Evolutionary conservation across 2,113 vertebrate species (phyloP).

Genomic region (Pelodiscus sinensis): DNA sequence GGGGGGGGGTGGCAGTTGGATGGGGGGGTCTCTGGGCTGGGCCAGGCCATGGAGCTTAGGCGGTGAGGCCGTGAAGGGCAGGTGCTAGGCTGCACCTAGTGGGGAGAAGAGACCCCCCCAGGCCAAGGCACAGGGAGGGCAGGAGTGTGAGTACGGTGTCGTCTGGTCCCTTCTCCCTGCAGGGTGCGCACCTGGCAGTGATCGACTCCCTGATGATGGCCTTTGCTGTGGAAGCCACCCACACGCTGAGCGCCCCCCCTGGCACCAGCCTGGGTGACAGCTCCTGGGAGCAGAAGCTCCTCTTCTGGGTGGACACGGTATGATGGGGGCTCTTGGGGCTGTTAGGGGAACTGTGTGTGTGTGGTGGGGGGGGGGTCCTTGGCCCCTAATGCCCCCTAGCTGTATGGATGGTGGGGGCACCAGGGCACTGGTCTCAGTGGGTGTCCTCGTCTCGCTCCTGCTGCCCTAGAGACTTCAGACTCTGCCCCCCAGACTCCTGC

Average conservation of each 20-base stretch:
- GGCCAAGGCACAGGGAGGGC: too few species aligned
- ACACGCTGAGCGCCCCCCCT: slow-evolving; percentile 70
- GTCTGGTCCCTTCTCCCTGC: too few species aligned
- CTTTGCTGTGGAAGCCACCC: slow-evolving; percentile 85
- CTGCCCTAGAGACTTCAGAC: not conserved
- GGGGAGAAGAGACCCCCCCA: too few species aligned
- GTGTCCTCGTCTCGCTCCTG: not conserved
- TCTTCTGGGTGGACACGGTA: slow-evolving; percentile 90
- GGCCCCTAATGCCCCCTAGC: not conserved
- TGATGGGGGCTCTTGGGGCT: not conserved
- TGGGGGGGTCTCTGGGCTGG: too few species aligned
- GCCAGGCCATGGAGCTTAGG: too few species aligned
- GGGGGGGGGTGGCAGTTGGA: too few species aligned
- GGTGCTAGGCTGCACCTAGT: too few species aligned
- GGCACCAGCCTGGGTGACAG: slow-evolving; percentile 67
- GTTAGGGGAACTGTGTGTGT: not conserved
- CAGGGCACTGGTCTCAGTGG: not conserved
- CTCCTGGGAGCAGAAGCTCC: slow-evolving; percentile 84
- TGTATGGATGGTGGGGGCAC: not conserved
- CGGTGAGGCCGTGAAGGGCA: too few species aligned
- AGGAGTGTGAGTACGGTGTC: too few species aligned
- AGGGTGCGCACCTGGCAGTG: slow-evolving; percentile 84
- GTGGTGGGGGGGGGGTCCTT: not conserved
- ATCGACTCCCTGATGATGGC: slow-evolving; percentile 89
- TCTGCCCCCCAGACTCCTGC: too few species aligned